Conservation (phyloP, 2,113 vertebrate genomes). For the Talpa occidentalis region DNA sequence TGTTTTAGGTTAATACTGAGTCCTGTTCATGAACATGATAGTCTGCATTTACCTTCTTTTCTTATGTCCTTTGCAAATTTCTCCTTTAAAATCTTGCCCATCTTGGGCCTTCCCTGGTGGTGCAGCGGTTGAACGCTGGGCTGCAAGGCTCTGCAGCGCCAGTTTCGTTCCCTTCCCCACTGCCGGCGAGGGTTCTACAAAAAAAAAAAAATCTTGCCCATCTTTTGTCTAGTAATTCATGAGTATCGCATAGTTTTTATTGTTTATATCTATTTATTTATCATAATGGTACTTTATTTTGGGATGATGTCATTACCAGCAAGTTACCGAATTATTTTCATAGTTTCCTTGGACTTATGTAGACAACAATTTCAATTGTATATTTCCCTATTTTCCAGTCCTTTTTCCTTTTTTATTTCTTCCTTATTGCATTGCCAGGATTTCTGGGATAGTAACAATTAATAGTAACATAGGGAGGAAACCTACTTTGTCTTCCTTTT, state of each 20-base stretch:
- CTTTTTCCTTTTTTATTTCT: neutral
- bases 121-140: no score
- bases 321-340: conserved; percentile 29
- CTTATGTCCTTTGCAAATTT: conserved; percentile 2
- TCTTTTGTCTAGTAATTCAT: conserved; percentile 9
- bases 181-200: no score
- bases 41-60: neutral
- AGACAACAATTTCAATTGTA: neutral
- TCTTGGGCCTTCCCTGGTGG: no score
- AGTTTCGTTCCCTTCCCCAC: no score
- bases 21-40: neutral
- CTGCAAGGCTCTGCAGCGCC: no score
- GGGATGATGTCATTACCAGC: neutral
- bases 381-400: neutral
- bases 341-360: conserved; percentile 5
- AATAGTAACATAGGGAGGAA: neutral
- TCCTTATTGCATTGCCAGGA: neutral
- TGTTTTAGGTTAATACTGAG: neutral
- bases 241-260: neutral
- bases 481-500: neutral
- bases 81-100: neutral
- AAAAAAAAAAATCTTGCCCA: neutral
- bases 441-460: neutral
- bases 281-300: neutral
- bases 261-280: neutral